Evolutionary conservation across 2,888 invertebrate species (phyloP).

Genomic region (Apotomis capreana): DNA sequence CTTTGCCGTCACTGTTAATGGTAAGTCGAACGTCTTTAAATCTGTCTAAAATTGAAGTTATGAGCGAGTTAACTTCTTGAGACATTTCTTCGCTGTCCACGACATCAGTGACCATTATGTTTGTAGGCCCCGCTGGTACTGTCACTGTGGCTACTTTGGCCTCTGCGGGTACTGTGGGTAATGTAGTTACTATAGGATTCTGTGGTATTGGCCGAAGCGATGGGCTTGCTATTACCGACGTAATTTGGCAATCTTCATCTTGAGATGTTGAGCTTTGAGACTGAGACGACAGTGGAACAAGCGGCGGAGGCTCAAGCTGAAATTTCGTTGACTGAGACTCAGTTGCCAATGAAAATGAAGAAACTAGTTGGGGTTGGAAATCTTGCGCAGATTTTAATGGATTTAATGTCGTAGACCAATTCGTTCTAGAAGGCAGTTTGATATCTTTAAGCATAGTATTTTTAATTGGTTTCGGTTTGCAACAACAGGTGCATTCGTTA

Average conservation of each 20-base stretch:
- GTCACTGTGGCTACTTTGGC: background rate
- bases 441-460: conserved; percentile 10
- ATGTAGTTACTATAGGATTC: background rate
- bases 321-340: background rate
- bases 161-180: background rate
- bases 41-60: conserved; percentile 45
- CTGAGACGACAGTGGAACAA: background rate
- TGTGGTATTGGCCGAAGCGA: background rate
- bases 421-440: conserved; percentile 14
- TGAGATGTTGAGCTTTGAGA: background rate
- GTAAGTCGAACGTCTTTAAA: conserved; percentile 48
- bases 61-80: conserved; percentile 31
- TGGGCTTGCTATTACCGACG: conserved; percentile 2
- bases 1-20: conserved; percentile 44
- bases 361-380: background rate
- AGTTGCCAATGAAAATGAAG: no score
- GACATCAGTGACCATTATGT: conserved; percentile 1
- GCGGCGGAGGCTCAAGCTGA: no score
- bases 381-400: background rate
- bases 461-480: conserved; percentile 39
- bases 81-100: conserved; percentile 12
- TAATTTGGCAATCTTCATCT: conserved; percentile 29
- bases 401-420: background rate
- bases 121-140: conserved; percentile 4
- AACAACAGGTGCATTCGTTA: conserved; percentile 50